Percentiles rank a stretch among this genome's conserved stretches.
These are phyloP conservation scores for Nasonia giraulti DNA, from an alignment of 1,140 invertebrate species.

Conservation along the genomic window DNA sequence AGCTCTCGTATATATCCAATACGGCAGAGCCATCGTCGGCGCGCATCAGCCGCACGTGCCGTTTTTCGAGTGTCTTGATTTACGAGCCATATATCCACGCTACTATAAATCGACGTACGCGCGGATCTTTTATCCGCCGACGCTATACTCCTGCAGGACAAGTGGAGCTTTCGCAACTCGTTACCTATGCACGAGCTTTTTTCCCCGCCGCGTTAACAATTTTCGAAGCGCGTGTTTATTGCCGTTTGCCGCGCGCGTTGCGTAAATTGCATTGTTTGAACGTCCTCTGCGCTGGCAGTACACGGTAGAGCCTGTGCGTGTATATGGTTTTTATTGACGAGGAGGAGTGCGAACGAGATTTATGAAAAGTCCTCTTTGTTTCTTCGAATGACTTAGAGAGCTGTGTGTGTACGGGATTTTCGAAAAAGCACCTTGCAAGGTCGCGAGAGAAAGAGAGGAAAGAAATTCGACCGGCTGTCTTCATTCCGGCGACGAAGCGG, in stretches of 20 bases:
- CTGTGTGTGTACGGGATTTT: neutral
- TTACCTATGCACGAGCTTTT: neutral
- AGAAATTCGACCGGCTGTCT: neutral
- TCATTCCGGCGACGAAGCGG: neutral
- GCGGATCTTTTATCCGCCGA: neutral
- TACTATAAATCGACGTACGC: slow-evolving; percentile 16
- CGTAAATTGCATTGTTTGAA: neutral
- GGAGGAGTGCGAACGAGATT: neutral
- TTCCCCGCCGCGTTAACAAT: neutral
- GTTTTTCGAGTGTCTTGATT: slow-evolving; percentile 35
- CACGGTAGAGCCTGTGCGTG: neutral
- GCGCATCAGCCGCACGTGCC: slow-evolving; percentile 9
- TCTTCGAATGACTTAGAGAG: neutral
- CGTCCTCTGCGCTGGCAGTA: neutral
- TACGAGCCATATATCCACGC: slow-evolving; percentile 34
- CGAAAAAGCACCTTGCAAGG: neutral
- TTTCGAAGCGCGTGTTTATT: slow-evolving; percentile 5
- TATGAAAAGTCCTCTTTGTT: neutral
- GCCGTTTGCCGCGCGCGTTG: neutral
- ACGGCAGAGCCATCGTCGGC: neutral
- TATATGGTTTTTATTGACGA: neutral
- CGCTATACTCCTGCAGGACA: neutral
- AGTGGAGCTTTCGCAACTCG: slow-evolving; percentile 31
- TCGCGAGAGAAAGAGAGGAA: neutral
- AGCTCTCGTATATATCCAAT: neutral